Evolutionary conservation across 2,113 vertebrate genomes (phyloP).

Genomic region (Mellivora capensis): DNA sequence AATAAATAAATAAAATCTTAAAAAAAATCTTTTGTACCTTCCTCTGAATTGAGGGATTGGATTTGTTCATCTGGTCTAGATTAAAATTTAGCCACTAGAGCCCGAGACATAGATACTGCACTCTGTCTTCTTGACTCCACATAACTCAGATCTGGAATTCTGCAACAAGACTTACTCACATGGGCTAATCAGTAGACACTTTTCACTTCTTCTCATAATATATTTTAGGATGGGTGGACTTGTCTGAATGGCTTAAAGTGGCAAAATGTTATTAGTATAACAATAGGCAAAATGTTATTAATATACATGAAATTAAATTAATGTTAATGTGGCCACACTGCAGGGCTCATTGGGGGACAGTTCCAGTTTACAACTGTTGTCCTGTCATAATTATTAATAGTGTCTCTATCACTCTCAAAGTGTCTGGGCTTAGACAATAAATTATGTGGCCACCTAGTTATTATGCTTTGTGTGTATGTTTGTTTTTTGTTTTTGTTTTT

Average conservation of each 20-base stretch:
- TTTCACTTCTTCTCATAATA: not conserved
- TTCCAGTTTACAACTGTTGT: slow-evolving; percentile 7
- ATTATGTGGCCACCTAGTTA: not conserved
- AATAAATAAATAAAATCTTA: no score
- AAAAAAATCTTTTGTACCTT: not conserved
- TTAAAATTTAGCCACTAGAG: not conserved
- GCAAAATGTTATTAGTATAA: not conserved
- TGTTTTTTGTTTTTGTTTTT: not conserved
- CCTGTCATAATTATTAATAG: not conserved
- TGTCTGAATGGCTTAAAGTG: not conserved
- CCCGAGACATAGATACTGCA: not conserved
- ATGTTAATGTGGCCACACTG: not conserved
- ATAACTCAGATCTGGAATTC: not conserved
- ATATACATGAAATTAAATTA: slow-evolving; percentile 1
- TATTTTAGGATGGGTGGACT: not conserved
- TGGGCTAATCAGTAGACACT: not conserved
- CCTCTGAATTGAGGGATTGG: not conserved
- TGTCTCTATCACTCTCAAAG: not conserved
- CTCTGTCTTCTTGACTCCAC: not conserved
- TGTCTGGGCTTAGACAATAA: not conserved
- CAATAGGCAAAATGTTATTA: slow-evolving; percentile 21
- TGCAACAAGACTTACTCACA: not conserved
- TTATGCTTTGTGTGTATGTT: not conserved
- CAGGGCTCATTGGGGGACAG: not conserved
- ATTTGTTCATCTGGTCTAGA: not conserved